Base-by-base conservation (phyloP, 2,888 invertebrate species). In the Drosophila crucigera region DNA sequence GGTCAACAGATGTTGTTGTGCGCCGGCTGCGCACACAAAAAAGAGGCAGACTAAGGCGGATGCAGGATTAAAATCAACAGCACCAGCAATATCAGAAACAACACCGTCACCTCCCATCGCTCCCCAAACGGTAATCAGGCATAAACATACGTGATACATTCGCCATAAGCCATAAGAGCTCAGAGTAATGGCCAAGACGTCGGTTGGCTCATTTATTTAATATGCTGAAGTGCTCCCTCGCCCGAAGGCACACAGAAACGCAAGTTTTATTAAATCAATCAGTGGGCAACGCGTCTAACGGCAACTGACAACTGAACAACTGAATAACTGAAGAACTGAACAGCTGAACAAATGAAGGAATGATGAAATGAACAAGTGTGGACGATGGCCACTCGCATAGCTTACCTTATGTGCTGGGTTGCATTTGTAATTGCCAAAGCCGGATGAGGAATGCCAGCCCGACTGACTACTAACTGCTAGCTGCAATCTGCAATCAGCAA, bases 201-300 rank as follows among this genome's bases (percentile, higher is more conserved):
- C 70, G 61, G 69, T 62, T 71, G 61, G 69, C 73, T 80, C 66
- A 76, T 74, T 74, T 77, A 76, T 78, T 84, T 90, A 88, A 83
- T 85, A 83, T 83, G 89, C 90, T 73, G 59, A 28, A 69, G 58
- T 69, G 84, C 50, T 37, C 53, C 25, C 35, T 52, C 70, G 73
- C 78, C 74, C 71, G 73, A 64, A 73, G 82, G 73, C 76, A 47
- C 52, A 54, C 41, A 61, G 35, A 56, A 50, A 80, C 78, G 89
- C 76, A 81, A 84, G 64, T 87, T 89, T 86, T 86, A 86, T 88
- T 82, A 89, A 90, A 88, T 88, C 91, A 91, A 91, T 88, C 88
- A 91, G 89, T 74, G 78, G 83, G 74, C 77, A 82, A 73, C 59
- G 70, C 71, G 66, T 77, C 77, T 91, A 91, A 89, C 89, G 91